Evolutionary conservation across 2,113 vertebrate species (phyloP), one percentile per base, ranked within the genome.

Genomic region (Oxygymnocypris stewartii): DNA sequence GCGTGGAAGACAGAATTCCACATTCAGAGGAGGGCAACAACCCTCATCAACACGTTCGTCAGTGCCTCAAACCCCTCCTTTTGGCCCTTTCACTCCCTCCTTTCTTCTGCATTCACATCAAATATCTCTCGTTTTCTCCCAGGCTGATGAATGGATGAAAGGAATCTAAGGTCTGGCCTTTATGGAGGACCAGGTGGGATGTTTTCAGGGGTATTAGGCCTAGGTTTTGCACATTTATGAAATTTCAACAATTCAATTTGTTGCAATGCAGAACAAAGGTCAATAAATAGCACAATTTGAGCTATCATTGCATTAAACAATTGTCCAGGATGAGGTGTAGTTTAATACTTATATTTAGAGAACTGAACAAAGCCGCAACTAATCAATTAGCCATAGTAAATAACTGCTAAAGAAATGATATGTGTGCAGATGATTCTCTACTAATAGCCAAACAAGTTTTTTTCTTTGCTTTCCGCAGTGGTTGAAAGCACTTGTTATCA

Each of bases 121-220:
- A 69, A 74, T 31, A 31, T 51, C 76, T 78, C 76, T 35, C 2
- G 8, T 49, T 78, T 78, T 54, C 28, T 54, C 76, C 54, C 76
- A 78, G 7, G 49, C 8, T 35, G 28, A 54, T 78, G 86, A 88
- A 89, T 91, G 87, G 88, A 83, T 89, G 71, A 42, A 71, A 87
- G 82, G 87, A 87, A 85, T 88, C 85, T 7, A 88, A 82, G 54
- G 47, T 42, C 78, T 42, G 20, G 54, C 20, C 14, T 6, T 80
- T 42, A 51, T 78, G 6, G 16, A 23, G 37, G 69, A 9, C 35
- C 20, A 9, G 4, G 18, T 42, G 35, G 2, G 71, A 78, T 51
- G 49, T 5, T 35, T 78, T 78, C 4, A 54, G 16, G 75, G 44
- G 40, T 49, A 6, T 16, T 28, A 54, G 13, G 14, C 47, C 25